Evolutionary conservation across 1,140 invertebrate genomes (phyloP).

Genomic region (Caenorhabditis inopinata): DNA sequence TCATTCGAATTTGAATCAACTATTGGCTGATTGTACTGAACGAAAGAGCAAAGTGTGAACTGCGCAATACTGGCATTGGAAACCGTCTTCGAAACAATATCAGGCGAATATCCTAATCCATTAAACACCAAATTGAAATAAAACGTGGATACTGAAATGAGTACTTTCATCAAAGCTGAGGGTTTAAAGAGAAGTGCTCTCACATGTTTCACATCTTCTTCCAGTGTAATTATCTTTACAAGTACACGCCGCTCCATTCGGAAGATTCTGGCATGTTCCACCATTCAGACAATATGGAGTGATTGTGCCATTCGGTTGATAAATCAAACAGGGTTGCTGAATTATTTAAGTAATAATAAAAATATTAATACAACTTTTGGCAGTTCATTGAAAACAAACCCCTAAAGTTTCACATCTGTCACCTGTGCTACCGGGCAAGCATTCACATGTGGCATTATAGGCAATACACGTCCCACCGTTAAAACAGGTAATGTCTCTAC

Average conservation of each 20-base stretch:
- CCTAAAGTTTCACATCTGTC: not conserved
- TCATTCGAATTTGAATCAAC: not conserved
- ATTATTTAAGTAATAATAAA: not conserved
- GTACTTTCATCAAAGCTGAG: too few species aligned
- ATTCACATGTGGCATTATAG: not conserved
- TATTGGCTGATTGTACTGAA: slow-evolving; percentile 1
- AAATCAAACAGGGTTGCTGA: not conserved
- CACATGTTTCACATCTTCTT: slow-evolving; percentile 3
- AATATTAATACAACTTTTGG: not conserved
- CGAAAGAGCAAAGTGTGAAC: slow-evolving; percentile 12
- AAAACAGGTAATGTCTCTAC: not conserved
- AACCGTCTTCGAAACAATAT: not conserved
- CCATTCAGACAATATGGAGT: not conserved
- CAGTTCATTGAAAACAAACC: not conserved
- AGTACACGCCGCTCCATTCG: not conserved
- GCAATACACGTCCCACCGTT: slow-evolving; percentile 2
- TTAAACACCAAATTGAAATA: slow-evolving; percentile 20
- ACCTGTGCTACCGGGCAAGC: not conserved
- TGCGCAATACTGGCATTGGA: not conserved
- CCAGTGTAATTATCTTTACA: not conserved
- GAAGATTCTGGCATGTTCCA: not conserved
- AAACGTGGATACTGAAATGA: not conserved
- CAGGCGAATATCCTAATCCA: not conserved
- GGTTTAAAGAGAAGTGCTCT: too few species aligned
- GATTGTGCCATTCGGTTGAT: not conserved